Base-by-base conservation (phyloP, 2,113 vertebrate species). In the Acinonyx jubatus region DNA sequence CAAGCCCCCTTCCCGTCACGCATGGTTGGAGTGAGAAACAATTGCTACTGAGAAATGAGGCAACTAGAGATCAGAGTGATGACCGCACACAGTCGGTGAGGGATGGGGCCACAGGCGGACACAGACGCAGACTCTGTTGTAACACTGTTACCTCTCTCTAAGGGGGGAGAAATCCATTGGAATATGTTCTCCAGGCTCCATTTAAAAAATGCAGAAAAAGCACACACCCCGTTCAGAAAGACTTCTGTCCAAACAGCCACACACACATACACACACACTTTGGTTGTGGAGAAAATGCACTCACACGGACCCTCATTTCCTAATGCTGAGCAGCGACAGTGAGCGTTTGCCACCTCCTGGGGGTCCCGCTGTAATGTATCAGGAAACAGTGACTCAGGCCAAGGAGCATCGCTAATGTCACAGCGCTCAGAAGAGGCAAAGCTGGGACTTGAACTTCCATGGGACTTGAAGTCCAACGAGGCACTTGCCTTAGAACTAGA, bases 261-360 rank as follows among this genome's bases (percentile, higher is more conserved):
- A 16, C 31, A 7, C 66, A 10, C 25, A 11, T 13, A 19, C 13
- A 3, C 33, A 12, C 18, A 12, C 1, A 5, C 89, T 81, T 27
- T 7, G 52, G 7, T 73, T 45, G 36, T 0, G 4, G 57, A 25
- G 55, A 65, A 63, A 38, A 61, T 2, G 38, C 38, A 48, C 52
- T 4, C 27, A 12, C 2, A 0, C 0, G 38, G 55, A 48, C 81
- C 52, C n/a, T 66, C 5, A 18, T 48, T 48, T 87, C n/a, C 41
- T 15, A n/a, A 65, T 1, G 25, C 41, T 11, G 5, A 36, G 73
- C 69, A 66, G 38, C 19, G 38, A 63, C 1, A 4, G 8, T 0
- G 3, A 14, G 57, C 21, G 15, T 4, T 7, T 7, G 3, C 52
- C 31, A 15, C 52, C 31, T 15, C 0, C 65, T 1, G 2, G 31